Evolutionary conservation across 1,140 invertebrate species (phyloP).

Genomic region (Temnothorax curvispinosus): DNA sequence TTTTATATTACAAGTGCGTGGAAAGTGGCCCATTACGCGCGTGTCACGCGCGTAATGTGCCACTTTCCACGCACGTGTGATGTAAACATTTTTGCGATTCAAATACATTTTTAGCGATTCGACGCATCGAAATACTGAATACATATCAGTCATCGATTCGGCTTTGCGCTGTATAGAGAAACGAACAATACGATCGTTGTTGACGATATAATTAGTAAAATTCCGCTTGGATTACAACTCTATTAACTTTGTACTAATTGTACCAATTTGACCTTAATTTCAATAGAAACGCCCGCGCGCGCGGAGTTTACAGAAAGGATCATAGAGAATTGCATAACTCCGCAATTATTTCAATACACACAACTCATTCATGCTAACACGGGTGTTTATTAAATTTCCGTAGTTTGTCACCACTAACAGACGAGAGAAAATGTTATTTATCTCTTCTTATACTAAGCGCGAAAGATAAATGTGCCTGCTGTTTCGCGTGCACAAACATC

Average conservation of each 20-base stretch:
- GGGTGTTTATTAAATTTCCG: background rate
- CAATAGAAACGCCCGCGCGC: background rate
- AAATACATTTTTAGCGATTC: background rate
- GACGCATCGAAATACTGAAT: background rate
- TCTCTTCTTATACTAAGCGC: background rate
- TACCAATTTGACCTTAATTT: background rate
- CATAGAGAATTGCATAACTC: background rate
- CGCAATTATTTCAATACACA: background rate
- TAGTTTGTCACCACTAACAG: background rate
- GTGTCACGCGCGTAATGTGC: too few relatives aligned
- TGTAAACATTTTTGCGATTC: too few relatives aligned
- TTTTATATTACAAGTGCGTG: too few relatives aligned
- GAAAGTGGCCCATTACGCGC: too few relatives aligned
- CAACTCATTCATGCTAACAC: background rate
- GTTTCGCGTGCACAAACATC: slow-evolving; percentile 5
- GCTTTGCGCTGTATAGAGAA: background rate
- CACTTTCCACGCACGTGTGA: too few relatives aligned
- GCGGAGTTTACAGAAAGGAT: background rate
- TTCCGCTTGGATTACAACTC: background rate
- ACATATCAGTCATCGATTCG: background rate
- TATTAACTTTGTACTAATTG: slow-evolving; percentile 9
- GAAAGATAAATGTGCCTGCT: background rate
- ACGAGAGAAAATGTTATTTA: background rate
- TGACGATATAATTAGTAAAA: background rate
- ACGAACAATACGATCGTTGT: background rate